Evolutionary conservation across 2,797 vertebrate genomes (phyloP), one percentile per base, ranked within the genome.

Genomic region (Remorina albescens): DNA sequence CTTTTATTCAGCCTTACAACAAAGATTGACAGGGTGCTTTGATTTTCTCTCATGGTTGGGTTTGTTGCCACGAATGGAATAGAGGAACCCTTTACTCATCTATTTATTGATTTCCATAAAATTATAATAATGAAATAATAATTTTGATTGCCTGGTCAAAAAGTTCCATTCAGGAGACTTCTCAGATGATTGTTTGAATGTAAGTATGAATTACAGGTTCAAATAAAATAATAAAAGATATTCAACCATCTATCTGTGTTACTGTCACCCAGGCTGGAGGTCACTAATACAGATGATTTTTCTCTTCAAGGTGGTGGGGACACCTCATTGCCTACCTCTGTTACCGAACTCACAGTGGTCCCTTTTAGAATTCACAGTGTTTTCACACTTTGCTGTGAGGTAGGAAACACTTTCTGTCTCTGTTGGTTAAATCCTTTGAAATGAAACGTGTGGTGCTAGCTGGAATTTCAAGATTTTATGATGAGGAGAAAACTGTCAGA

Each of bases 1-100:
- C 49, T 68, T 87, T 66, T 60, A 59, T 71, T 62, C 44, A 67
- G 23, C 62, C 28, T 75, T 70, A 11, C 26, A 59, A 1, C 26
- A 50, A 19, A 42, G 11, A 15, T 2, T 28, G 11, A 34, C 8
- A 21, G 36, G n/a, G 1, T 4, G 16, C 9, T 28, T 71, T 8
- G 10, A 60, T 50, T 53, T 73, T 58, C 39, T 50, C 21, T 50
- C 28, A 23, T 26, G 36, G 53, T 23, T 8, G 10, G 12, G 7
- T 57, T 71, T 13, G 10, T 49, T 55, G 11, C n/a, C 32, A 46
- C 21, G 47, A 6, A 64, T 46, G 11, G 39, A 16, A 28, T 0
- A 26, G 15, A 55, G 26, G 4, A 65, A 56, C 34, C 55, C 25
- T 51, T 8, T 23, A 70, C 28, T 8, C 59, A 10, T 42, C 25